These are phyloP conservation scores for Pelmatolapia mariae DNA, from an alignment of 2,113 vertebrate genomes.

Conservation along the genomic window DNA sequence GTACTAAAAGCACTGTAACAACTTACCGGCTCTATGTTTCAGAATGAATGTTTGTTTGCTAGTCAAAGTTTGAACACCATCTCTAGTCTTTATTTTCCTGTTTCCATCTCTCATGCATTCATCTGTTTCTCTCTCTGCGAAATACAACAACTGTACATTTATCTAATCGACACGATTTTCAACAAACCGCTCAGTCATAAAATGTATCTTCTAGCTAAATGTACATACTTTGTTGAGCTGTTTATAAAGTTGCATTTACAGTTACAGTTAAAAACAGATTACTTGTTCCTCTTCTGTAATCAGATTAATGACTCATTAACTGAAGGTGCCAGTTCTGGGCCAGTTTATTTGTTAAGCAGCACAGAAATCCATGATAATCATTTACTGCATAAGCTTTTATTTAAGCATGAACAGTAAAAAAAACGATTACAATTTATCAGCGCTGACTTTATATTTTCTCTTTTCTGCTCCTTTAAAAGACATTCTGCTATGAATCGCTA, in stretches of 20 bases:
- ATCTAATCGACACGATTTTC: neutral
- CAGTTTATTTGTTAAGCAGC: neutral
- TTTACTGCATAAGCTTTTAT: neutral
- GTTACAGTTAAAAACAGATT: neutral
- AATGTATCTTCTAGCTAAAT: neutral
- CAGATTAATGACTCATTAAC: neutral
- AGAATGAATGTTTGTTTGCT: neutral
- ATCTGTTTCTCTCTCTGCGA: neutral
- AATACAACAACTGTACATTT: neutral
- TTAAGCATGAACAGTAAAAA: neutral
- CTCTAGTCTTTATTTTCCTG: neutral
- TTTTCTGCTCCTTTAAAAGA: neutral
- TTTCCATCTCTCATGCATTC: neutral
- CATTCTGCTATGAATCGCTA: neutral
- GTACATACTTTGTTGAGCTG: neutral
- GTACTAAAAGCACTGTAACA: neutral
- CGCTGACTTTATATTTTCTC: neutral
- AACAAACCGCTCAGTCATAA: neutral
- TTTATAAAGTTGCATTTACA: neutral
- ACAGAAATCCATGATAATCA: neutral
- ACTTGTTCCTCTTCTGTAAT: neutral
- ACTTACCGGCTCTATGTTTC: neutral
- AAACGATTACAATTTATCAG: rapidly evolving
- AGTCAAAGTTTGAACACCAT: neutral
- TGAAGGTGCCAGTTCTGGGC: neutral